phyloP scores from a whole-genome alignment of 2,888 invertebrate species.

The Sarcophaga carnaria region DNA sequence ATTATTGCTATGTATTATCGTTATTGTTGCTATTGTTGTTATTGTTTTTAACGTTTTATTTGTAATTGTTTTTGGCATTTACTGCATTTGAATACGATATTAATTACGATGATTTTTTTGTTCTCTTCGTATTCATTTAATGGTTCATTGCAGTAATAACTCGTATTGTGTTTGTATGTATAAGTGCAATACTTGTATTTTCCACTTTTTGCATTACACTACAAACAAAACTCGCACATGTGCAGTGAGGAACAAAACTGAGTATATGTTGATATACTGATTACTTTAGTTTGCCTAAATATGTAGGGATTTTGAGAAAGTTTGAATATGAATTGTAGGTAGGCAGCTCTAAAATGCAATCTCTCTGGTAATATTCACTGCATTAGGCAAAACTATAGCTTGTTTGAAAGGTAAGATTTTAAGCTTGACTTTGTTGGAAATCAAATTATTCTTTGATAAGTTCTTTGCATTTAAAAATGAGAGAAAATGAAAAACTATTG shows the following conservation, averaged over 20 bases:
- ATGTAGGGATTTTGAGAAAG: neutral
- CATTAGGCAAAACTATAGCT: no score
- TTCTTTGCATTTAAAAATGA: no score
- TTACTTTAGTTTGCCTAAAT: neutral
- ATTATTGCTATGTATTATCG: neutral
- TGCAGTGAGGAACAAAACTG: no score
- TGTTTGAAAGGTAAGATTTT: no score
- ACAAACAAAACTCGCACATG: no score
- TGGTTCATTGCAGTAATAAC: constrained; percentile 13
- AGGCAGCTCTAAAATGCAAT: no score
- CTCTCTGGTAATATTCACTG: no score
- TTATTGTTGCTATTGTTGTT: neutral
- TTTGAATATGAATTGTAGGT: no score
- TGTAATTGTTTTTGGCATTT: constrained; percentile 23
- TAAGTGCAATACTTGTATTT: neutral
- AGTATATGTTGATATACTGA: neutral
- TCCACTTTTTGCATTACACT: no score
- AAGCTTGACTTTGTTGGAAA: no score
- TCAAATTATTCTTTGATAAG: no score
- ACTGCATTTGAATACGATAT: constrained; percentile 6
- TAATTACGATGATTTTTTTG: neutral
- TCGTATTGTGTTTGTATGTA: neutral
- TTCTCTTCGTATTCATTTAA: neutral
- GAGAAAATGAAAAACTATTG: no score
- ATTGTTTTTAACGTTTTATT: constrained; percentile 21